Base-by-base conservation (phyloP, 2,113 vertebrate species). In the Tragelaphus buxtoni region DNA sequence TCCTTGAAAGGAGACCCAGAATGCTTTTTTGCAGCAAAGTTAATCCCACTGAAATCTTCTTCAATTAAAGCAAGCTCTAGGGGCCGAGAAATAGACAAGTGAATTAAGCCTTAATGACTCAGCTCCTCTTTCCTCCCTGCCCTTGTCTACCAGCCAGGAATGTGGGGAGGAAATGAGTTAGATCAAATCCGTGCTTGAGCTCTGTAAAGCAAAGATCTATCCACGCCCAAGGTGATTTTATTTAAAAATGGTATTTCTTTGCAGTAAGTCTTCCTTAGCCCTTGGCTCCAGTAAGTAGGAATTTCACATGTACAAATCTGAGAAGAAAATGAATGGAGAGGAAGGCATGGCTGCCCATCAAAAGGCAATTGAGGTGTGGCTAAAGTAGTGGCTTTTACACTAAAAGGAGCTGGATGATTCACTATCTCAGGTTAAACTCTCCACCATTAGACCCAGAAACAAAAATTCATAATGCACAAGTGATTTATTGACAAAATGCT, bases 11-110 rank as follows among this genome's bases (percentile, higher is more conserved):
- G 28, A 94, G 53, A 96, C 32, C n/a, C 20, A 79, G 45, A 8
- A 51, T 51, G 56, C 17, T 65, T 88, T 86, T 84, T 35, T 76
- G 42, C 77, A 86, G 60, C 16, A 69, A 96, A 96, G 49, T 92
- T 95, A 96, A 98, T 98, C 94, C 96, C 47, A 61, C 51, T 88
- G 61, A 97, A 96, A 86, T 10, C 42, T 89, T 88, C 90, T 74
- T 92, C 95, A 96, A 69, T 92, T 95, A 96, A 96, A 95, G 26
- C 58, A 89, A 95, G 88, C 90, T 96, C 49, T 86, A 82, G 90
- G 96, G 96, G 60, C 90, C 55, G 80, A 96, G 81, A 96, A 95
- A 94, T 3, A 95, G 86, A 85, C 79, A 94, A 96, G 26, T 82
- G 87, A 92, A 88, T 94, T 95, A 95, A 92, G 42, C 51, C 47